Evolutionary conservation across 2,113 vertebrate species (phyloP).

Genomic region (Dasyornis broadbenti): DNA sequence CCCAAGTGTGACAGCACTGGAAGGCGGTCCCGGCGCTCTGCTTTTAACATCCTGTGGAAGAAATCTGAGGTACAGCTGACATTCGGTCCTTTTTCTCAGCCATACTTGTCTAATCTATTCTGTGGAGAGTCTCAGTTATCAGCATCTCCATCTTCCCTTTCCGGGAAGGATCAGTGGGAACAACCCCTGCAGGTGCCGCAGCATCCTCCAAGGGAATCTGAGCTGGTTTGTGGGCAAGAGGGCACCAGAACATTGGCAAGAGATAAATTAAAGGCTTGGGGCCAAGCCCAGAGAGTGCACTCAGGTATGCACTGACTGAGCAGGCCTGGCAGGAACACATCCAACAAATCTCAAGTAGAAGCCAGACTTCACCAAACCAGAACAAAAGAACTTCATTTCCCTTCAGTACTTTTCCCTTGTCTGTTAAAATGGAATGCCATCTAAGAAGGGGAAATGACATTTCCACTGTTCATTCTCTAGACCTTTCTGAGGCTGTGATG

Average conservation of each 20-base stretch:
- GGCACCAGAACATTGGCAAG: neutral
- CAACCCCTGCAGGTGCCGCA: neutral
- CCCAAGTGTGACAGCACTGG: neutral
- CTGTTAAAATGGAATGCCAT: neutral
- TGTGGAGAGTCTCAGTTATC: neutral
- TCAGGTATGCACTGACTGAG: accelerated
- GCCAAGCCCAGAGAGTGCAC: neutral
- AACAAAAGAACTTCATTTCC: neutral
- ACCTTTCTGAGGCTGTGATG: neutral
- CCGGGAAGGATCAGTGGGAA: neutral
- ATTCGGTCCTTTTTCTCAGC: neutral
- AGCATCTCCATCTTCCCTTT: neutral
- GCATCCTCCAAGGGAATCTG: neutral
- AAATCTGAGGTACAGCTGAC: neutral
- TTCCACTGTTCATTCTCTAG: neutral
- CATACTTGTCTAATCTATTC: accelerated
- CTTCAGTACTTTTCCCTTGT: neutral
- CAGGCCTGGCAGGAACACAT: accelerated
- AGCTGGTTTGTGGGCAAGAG: neutral
- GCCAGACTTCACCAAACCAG: neutral
- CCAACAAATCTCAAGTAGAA: neutral
- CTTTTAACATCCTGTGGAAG: neutral
- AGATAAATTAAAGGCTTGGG: neutral
- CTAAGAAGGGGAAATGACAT: neutral
- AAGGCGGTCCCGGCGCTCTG: neutral